Conservation (phyloP, 1,140 invertebrate species). For the Trichomalopsis sarcophagae region DNA sequence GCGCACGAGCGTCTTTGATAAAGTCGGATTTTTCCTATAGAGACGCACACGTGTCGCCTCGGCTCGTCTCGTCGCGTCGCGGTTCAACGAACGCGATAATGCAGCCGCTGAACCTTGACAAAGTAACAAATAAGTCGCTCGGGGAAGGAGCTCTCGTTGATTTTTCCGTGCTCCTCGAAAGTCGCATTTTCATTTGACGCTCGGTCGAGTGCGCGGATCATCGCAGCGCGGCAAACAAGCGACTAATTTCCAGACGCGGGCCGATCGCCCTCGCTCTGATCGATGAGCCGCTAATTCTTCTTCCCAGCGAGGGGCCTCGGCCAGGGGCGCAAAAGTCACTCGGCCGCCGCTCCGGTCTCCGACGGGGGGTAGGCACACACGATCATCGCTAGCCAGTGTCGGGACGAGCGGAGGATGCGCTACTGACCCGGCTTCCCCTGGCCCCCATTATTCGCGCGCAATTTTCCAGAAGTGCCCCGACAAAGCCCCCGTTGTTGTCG, state of each 20-base stretch:
- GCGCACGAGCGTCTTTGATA: slow-evolving; percentile 26
- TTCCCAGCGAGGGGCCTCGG: slow-evolving; percentile 12
- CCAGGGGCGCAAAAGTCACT: slow-evolving; percentile 7
- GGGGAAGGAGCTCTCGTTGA: not conserved
- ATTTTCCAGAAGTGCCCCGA: slow-evolving; percentile 69
- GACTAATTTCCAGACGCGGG: not conserved
- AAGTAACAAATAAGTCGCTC: slow-evolving; percentile 34
- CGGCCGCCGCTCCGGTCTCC: not conserved
- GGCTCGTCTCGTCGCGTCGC: not conserved
- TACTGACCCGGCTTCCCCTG: not conserved
- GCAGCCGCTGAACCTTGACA: slow-evolving; percentile 13
- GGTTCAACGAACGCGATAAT: slow-evolving; percentile 46
- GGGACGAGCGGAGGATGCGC: not conserved
- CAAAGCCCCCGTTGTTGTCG: slow-evolving; percentile 60
- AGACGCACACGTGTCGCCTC: not conserved
- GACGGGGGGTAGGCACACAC: not conserved
- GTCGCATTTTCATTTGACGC: slow-evolving; percentile 16
- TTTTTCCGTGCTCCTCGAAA: not conserved
- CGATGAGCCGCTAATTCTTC: slow-evolving; percentile 32
- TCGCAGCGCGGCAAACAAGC: not conserved
- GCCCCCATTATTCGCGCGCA: slow-evolving; percentile 55
- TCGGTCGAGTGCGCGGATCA: slow-evolving; percentile 2
- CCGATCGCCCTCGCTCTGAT: not conserved
- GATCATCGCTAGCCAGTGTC: not conserved
- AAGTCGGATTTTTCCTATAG: slow-evolving; percentile 31